Base-by-base conservation (phyloP, 2,113 vertebrate species). In the Eretmodus cyanostictus region DNA sequence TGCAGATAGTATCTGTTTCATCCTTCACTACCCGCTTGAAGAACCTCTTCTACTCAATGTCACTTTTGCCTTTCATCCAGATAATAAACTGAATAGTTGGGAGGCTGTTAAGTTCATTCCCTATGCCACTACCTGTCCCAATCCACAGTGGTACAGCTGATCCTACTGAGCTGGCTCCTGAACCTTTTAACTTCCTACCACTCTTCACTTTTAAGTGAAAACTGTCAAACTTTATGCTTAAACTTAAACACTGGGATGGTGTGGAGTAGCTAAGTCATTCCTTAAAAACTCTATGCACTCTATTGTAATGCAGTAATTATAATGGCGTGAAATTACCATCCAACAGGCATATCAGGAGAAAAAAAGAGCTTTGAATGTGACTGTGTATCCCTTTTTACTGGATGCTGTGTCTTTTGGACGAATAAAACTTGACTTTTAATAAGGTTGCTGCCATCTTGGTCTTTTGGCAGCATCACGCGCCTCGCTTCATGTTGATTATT, bases 31-130 rank as follows among this genome's bases (percentile, higher is more conserved):
- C 51, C 53, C 19, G 24, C 73, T 84, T 68, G 79, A 91, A 86
- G 83, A 87, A 82, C 63, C 83, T 78, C 82, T 55, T 89, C 82
- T 51, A 86, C 63, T 91, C 89, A 86, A 63, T 82, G 85, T 83
- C 79, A 88, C 36, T 68, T 47, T 89, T 82, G 86, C 47, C 86
- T 91, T 90, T 88, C 57, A 78, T 83, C 81, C 86, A 73, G 24
- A 87, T 89, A 85, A 88, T 89, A 78, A 85, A 89, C 6, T 40
- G 83, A 83, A 87, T 68, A 76, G 83, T 29, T 84, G 34, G 17
- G 14, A 81, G 84, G 55, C 59, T 80, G 34, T 82, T 88, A 78
- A 86, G n/a, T 45, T 45, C 19, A 66, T 80, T 88, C 8, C 40
- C 11, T 38, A 19, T 76, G 19, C 80, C 47, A 31, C 27, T 24